These are phyloP conservation scores for Proterorhinus semilunaris DNA, from an alignment of 2,113 vertebrate species.

Conservation along the genomic window DNA sequence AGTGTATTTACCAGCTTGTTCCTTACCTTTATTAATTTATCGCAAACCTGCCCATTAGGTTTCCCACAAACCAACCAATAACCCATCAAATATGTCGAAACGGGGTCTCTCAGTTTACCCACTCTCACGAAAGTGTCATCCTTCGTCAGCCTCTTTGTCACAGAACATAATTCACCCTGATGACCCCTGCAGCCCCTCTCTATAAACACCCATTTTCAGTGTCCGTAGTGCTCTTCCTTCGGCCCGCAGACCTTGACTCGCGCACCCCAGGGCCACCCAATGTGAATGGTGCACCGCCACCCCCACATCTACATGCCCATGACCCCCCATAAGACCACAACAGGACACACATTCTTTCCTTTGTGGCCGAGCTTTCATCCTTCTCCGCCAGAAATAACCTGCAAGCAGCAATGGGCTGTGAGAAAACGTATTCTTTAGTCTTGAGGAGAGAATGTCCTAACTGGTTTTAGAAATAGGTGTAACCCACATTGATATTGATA, in stretches of 20 bases:
- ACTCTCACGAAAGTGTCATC: slow-evolving; percentile 22
- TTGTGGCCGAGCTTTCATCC: slow-evolving; percentile 68
- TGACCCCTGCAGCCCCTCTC: slow-evolving; percentile 43
- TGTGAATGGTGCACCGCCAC: slow-evolving; percentile 63
- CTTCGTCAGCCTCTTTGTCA: slow-evolving; percentile 33
- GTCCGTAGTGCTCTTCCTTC: slow-evolving; percentile 35
- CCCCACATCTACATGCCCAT: slow-evolving; percentile 59
- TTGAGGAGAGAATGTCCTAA: neutral
- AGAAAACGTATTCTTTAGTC: slow-evolving; percentile 44
- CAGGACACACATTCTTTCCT: slow-evolving; percentile 75
- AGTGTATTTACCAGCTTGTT: neutral
- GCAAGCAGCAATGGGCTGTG: slow-evolving; percentile 42
- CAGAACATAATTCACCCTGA: slow-evolving; percentile 29
- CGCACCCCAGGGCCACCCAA: slow-evolving; percentile 61
- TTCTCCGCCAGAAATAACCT: slow-evolving; percentile 66
- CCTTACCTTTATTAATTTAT: neutral
- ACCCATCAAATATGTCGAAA: neutral
- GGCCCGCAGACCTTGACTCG: slow-evolving; percentile 54
- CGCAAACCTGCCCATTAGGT: neutral
- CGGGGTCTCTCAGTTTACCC: neutral
- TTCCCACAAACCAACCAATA: neutral
- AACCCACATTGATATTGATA: no score
- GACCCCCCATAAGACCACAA: slow-evolving; percentile 66
- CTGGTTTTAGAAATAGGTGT: neutral
- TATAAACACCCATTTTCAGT: slow-evolving; percentile 39